Conservation (phyloP, 2,888 invertebrate genomes). For the Tenthredo livida region DNA sequence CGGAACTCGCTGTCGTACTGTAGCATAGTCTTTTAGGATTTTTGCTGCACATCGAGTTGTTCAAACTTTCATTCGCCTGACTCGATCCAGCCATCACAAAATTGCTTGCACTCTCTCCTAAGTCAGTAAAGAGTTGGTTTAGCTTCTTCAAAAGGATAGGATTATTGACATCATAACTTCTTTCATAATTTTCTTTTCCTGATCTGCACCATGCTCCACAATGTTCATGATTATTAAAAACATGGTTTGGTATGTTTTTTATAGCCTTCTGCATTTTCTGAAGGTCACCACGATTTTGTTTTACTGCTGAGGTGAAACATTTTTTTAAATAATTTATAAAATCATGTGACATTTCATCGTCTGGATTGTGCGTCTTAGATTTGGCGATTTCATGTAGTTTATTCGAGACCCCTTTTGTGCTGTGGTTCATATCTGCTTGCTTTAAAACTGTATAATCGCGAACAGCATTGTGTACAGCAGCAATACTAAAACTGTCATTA, state of each 20-base stretch:
- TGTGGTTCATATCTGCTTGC: conserved; percentile 21
- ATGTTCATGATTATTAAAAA: conserved; percentile 51
- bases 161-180: neutral
- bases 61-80: too few relatives aligned
- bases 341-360: conserved; percentile 21
- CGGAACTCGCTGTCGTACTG: conserved; percentile 21
- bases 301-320: conserved; percentile 54
- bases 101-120: conserved; percentile 28
- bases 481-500: conserved; percentile 8
- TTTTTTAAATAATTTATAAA: conserved; percentile 48
- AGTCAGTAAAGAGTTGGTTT: neutral
- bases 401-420: neutral
- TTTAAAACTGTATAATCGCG: neutral
- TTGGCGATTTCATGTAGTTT: conserved; percentile 10
- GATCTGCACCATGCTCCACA: conserved; percentile 55
- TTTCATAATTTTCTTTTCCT: conserved; percentile 15
- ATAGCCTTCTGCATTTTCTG: conserved; percentile 44
- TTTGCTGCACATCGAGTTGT: conserved; percentile 36
- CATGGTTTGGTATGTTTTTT: conserved; percentile 53
- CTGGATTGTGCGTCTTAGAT: conserved; percentile 17
- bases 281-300: conserved; percentile 50
- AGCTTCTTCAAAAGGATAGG: conserved; percentile 18
- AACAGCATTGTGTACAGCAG: conserved; percentile 15
- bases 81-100: neutral
- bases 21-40: conserved; percentile 42